Conservation (phyloP, 2,888 invertebrate genomes). For the Lepas anatifera region DNA sequence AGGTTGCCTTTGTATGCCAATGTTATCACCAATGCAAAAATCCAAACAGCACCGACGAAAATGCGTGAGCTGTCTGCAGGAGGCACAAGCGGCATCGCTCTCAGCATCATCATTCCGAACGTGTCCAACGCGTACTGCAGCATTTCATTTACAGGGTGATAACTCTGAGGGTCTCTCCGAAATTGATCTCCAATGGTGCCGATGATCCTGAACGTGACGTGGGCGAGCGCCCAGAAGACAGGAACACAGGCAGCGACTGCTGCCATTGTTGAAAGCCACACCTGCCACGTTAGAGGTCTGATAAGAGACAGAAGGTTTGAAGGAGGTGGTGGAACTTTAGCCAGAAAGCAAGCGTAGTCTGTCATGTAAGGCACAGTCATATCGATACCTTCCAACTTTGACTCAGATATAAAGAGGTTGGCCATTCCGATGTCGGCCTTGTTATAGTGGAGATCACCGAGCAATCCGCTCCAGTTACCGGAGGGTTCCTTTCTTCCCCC, state of each 20-base stretch:
- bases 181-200: too few relatives aligned
- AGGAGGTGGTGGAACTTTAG: conserved; percentile 21
- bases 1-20: conserved; percentile 18
- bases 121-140: conserved; percentile 17
- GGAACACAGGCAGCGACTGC: background rate
- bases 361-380: conserved; percentile 24
- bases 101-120: conserved; percentile 18
- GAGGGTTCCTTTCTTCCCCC: conserved; percentile 18
- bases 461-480: conserved; percentile 21
- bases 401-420: conserved; percentile 23
- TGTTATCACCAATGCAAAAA: conserved; percentile 10
- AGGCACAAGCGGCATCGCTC: conserved; percentile 14
- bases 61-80: conserved; percentile 6
- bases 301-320: conserved; percentile 17
- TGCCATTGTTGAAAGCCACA: background rate
- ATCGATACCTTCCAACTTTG: conserved; percentile 21
- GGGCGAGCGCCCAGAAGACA: background rate
- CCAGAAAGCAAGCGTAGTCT: conserved; percentile 24
- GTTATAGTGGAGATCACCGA: conserved; percentile 21
- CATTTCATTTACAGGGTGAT: too few relatives aligned
- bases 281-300: conserved; percentile 15
- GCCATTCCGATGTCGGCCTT: conserved; percentile 23
- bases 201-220: too few relatives aligned
- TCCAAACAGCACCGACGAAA: background rate
- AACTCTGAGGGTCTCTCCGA: too few relatives aligned